Conservation (phyloP, 2,888 invertebrate species). For the Embidobia sp. region DNA sequence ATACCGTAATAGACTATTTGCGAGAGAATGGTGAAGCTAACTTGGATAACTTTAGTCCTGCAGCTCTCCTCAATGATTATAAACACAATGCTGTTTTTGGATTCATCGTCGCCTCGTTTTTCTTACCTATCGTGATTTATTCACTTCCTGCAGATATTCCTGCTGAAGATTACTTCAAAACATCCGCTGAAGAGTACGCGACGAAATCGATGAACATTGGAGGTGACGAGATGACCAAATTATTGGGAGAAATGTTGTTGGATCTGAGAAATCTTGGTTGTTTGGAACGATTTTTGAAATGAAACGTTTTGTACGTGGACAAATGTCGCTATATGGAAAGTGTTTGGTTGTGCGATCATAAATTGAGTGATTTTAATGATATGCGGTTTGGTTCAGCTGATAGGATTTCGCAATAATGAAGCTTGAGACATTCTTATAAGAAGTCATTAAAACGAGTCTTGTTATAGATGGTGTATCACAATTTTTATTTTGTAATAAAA, state of each 20-base stretch:
- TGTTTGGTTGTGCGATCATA: no score
- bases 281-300: slow-evolving; percentile 55
- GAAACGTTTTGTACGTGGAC: no score
- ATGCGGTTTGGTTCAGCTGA: no score
- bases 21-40: slow-evolving; percentile 65
- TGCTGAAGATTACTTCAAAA: slow-evolving; percentile 9
- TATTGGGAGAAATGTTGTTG: slow-evolving; percentile 73
- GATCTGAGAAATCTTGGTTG: slow-evolving; percentile 70
- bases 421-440: no score
- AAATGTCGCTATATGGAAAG: no score
- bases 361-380: no score
- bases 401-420: no score
- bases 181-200: neutral
- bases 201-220: slow-evolving; percentile 33
- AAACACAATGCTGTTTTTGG: slow-evolving; percentile 70
- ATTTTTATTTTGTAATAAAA: no score
- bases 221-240: slow-evolving; percentile 69
- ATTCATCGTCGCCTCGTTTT: slow-evolving; percentile 70
- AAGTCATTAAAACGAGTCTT: no score
- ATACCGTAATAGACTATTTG: slow-evolving; percentile 73
- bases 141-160: neutral
- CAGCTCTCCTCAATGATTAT: slow-evolving; percentile 71
- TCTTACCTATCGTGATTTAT: slow-evolving; percentile 60
- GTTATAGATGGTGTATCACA: no score
- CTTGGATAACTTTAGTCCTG: slow-evolving; percentile 69